Conservation (phyloP, 1,140 invertebrate genomes). For the Achroia grisella region DNA sequence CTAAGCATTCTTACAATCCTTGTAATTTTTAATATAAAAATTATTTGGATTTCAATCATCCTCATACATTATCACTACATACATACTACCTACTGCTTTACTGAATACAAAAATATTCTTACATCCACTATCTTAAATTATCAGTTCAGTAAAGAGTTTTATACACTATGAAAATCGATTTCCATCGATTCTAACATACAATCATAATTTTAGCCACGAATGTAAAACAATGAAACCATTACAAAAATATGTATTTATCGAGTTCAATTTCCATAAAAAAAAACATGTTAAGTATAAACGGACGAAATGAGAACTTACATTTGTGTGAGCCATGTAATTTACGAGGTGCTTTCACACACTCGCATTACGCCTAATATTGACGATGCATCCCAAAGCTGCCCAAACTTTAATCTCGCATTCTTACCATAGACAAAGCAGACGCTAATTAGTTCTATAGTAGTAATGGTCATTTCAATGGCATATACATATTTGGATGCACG, state of each 20-base stretch:
- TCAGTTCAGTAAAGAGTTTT: constrained; percentile 56
- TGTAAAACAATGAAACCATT: constrained; percentile 13
- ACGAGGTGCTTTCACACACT: too few species aligned
- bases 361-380: too few species aligned
- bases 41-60: constrained; percentile 50
- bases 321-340: too few species aligned
- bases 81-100: constrained; percentile 18
- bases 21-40: constrained; percentile 72
- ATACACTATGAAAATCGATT: constrained; percentile 34
- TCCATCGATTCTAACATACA: constrained; percentile 1
- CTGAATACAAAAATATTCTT: constrained; percentile 45
- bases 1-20: constrained; percentile 54
- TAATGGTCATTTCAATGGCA: too few species aligned
- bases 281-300: too few species aligned
- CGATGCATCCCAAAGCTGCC: too few species aligned
- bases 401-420: too few species aligned
- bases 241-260: constrained; percentile 22
- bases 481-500: too few species aligned
- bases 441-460: too few species aligned
- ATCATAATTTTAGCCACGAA: constrained; percentile 10
- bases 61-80: constrained; percentile 11
- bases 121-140: constrained; percentile 37
- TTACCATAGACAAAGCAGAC: too few species aligned
- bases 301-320: too few species aligned
- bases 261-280: constrained; percentile 13